phyloP scores from a whole-genome alignment of 1,140 invertebrate genomes.

The Tetranychus cinnabarinus region DNA sequence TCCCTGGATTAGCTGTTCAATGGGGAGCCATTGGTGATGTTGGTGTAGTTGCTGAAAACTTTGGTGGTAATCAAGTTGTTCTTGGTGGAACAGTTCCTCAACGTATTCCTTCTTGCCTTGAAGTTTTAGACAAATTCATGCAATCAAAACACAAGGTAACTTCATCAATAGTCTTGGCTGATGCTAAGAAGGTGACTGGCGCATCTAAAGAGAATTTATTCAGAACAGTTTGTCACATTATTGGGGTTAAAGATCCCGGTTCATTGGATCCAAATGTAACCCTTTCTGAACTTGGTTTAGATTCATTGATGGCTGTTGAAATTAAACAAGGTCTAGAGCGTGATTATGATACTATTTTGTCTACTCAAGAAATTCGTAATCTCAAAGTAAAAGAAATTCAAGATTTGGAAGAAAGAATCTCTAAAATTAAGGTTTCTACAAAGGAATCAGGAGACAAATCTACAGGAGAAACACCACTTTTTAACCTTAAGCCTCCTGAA shows the following conservation, averaged over 20 bases:
- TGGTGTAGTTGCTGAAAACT: slow-evolving; percentile 43
- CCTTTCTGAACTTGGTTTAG: slow-evolving; percentile 77
- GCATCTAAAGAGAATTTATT: slow-evolving; percentile 15
- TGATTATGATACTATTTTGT: slow-evolving; percentile 9
- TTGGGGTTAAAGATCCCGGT: slow-evolving; percentile 48
- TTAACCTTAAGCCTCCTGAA: slow-evolving; percentile 19
- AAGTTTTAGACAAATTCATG: slow-evolving; percentile 61
- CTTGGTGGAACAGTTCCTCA: slow-evolving; percentile 81
- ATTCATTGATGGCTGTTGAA: slow-evolving; percentile 89
- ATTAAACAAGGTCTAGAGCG: slow-evolving; percentile 34
- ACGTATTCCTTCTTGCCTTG: slow-evolving; percentile 61
- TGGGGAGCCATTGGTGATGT: slow-evolving; percentile 79
- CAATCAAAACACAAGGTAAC: slow-evolving; percentile 30
- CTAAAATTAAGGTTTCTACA: slow-evolving; percentile 7
- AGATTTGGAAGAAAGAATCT: slow-evolving; percentile 3
- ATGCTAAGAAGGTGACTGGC: slow-evolving; percentile 9
- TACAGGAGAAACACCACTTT: slow-evolving; percentile 14
- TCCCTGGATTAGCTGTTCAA: slow-evolving; percentile 67
- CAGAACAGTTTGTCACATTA: slow-evolving; percentile 19
- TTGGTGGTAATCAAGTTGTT: slow-evolving; percentile 54
- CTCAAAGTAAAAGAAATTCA: slow-evolving; percentile 5
- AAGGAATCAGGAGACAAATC: background rate
- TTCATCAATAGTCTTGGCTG: slow-evolving; percentile 1
- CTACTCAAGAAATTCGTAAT: slow-evolving; percentile 8
- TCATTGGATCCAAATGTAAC: slow-evolving; percentile 43